Percentiles rank a stretch among this genome's conserved stretches.
phyloP scores from a whole-genome alignment of 1,140 invertebrate species.

The Campoletis sonorensis region DNA sequence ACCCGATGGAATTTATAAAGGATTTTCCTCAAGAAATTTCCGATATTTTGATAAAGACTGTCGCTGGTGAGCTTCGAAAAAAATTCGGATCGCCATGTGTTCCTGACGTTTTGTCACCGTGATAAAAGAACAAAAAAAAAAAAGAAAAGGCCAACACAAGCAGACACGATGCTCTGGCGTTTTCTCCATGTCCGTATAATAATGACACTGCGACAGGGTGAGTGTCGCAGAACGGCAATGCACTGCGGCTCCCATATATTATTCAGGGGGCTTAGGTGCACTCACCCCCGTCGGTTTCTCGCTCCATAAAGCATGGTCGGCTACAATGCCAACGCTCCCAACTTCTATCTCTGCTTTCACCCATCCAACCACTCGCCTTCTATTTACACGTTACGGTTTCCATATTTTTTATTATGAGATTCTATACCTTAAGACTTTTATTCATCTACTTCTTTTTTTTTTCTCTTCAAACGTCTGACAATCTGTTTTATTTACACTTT shows the following conservation, averaged over 20 bases:
- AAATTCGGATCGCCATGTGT: not conserved
- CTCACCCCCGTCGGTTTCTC: slow-evolving; percentile 44
- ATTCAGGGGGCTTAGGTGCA: slow-evolving; percentile 51
- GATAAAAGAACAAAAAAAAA: slow-evolving; percentile 7
- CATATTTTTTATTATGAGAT: not conserved
- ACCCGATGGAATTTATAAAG: no score
- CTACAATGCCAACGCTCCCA: slow-evolving; percentile 37
- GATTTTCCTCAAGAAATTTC: no score
- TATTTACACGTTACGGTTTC: not conserved
- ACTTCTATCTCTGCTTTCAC: slow-evolving; percentile 38
- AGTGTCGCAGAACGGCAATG: slow-evolving; percentile 51
- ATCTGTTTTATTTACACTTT: not conserved
- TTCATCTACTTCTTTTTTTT: not conserved
- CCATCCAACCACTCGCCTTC: not conserved
- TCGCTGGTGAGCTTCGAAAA: not conserved
- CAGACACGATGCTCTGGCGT: not conserved
- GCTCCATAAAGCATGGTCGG: slow-evolving; percentile 44
- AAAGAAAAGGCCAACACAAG: not conserved
- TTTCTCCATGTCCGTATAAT: slow-evolving; percentile 40
- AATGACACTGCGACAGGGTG: slow-evolving; percentile 55
- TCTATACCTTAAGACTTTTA: not conserved
- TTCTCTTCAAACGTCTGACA: not conserved
- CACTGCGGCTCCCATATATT: slow-evolving; percentile 54
- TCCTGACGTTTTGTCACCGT: not conserved
- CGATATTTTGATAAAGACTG: no score